Conservation (phyloP, 2,888 invertebrate species). For the Drosophila meridionalis region DNA sequence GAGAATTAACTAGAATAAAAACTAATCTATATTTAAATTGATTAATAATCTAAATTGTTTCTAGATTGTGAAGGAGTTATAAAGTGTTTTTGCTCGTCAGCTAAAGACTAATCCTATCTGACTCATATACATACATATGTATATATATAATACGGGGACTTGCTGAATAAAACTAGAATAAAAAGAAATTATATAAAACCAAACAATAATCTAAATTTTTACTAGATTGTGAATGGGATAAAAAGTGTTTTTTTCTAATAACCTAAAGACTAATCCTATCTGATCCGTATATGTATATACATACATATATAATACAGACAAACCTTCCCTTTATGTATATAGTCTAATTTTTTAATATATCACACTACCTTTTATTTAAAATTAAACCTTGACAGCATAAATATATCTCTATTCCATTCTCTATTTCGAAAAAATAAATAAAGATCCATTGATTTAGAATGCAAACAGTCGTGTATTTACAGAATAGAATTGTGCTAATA, state of each 20-base stretch:
- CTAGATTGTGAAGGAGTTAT: background rate
- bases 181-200: too few relatives aligned
- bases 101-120: background rate
- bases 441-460: slow-evolving; percentile 11
- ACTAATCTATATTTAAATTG: background rate
- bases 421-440: background rate
- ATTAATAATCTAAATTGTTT: background rate
- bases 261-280: background rate
- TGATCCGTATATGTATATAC: background rate
- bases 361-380: background rate
- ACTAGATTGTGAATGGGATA: background rate
- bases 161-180: too few relatives aligned
- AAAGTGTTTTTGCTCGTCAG: background rate
- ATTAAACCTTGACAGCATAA: background rate
- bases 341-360: background rate
- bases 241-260: background rate
- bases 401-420: background rate
- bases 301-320: too few relatives aligned
- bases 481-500: slow-evolving; percentile 70
- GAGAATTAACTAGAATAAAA: background rate
- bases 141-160: too few relatives aligned
- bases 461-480: slow-evolving; percentile 65
- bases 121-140: background rate
- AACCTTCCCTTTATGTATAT: background rate
- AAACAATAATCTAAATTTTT: background rate